Evolutionary conservation across 2,113 vertebrate species (phyloP).

Genomic region (Paedocypris sp.): DNA sequence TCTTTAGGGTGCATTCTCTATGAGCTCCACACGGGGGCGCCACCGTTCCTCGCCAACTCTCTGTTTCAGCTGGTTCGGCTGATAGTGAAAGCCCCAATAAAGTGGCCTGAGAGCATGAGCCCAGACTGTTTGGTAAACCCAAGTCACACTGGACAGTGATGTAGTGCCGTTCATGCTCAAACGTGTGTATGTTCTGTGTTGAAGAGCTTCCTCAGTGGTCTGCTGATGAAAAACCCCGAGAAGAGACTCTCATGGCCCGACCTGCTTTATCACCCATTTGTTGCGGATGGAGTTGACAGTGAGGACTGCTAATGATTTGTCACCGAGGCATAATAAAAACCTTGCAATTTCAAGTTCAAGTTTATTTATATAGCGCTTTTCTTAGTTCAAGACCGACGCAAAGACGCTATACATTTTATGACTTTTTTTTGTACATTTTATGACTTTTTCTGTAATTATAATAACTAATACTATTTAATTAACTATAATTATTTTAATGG

Average conservation of each 20-base stretch:
- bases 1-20: conserved; percentile 94
- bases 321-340: too few species aligned
- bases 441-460: too few species aligned
- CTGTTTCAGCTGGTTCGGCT: conserved; percentile 88
- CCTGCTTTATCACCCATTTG: conserved; percentile 82
- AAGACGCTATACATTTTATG: too few species aligned
- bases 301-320: conserved; percentile 30
- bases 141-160: too few species aligned
- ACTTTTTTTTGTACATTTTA: too few species aligned
- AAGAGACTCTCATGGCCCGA: conserved; percentile 85
- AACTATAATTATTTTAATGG: background rate
- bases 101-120: conserved; percentile 79
- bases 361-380: too few species aligned
- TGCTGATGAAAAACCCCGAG: conserved; percentile 81
- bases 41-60: conserved; percentile 90
- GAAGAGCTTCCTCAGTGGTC: conserved; percentile 88
- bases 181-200: background rate
- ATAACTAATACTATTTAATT: background rate
- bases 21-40: conserved; percentile 82
- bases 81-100: conserved; percentile 76
- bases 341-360: too few species aligned
- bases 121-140: conserved; percentile 78
- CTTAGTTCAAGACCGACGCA: too few species aligned
- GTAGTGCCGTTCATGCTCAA: too few species aligned
- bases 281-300: conserved; percentile 79